Base-by-base conservation (phyloP, 2,113 vertebrate species). In the Blennius ocellaris region DNA sequence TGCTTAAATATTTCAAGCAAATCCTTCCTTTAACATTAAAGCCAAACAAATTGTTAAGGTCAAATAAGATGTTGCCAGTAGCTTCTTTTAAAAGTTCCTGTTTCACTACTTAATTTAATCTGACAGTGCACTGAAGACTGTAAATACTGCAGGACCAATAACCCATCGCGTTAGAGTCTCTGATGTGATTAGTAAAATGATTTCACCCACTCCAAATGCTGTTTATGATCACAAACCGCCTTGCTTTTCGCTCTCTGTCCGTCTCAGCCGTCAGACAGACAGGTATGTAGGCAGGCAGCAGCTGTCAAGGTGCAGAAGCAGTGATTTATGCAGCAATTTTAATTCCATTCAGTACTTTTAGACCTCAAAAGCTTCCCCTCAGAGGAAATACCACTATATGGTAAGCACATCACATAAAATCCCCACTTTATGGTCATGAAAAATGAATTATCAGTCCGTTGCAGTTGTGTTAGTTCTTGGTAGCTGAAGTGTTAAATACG, bases 401-500 rank as follows among this genome's bases (percentile, higher is more conserved):
- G 72, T 63, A 84, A 70, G 48, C 58, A 16, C 37, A 48, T 80
- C 66, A 54, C 69, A 87, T 78, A 78, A 86, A 87, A 76, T 16
- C 58, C 11, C 73, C 15, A 73, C 62, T 84, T 88, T 78, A 85
- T 71, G 61, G 72, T 80, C 57, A 83, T 71, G 68, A 87, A 83
- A 82, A 86, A 85, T 71, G 56, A 86, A 89, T 88, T 84, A 87
- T 90, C 73, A 88, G 77, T 66, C 44, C 11, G 48, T 66, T 63
- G 74, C 81, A 77, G 68, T 67, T 11, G 66, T 64, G 80, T 71
- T 73, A 21, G 80, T 78, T 83, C 70, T 79, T 74, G 81, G 56
- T 76, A 59, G 59, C 43, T 68, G 76, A 73, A 69, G 81, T 86
- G 72, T 84, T 84, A 80, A 81, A 82, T 85, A 53, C 41, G 71